Base-by-base conservation (phyloP, 2,113 vertebrate genomes). In the Bubo bubo region DNA sequence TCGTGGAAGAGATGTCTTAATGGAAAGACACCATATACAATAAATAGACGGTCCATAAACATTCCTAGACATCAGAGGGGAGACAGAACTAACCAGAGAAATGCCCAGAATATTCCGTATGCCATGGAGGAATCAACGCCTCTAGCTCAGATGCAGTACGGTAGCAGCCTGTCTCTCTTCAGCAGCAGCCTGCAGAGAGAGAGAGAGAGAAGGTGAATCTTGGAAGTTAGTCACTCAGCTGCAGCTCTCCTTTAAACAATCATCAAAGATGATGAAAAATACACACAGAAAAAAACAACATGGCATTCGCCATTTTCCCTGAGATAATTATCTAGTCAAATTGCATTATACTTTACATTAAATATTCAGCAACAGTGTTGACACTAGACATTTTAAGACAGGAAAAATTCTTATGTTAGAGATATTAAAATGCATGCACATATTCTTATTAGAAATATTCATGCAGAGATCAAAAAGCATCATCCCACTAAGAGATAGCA, bases 261-360 rank as follows among this genome's bases (percentile, higher is more conserved):
- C 72, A 88, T 86, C 83, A 95, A 55, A 95, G 86, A 52, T 53
- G 55, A 53, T 85, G 71, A 93, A 85, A 94, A 90, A 79, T 34
- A 87, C 91, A 86, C 80, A 77, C 37, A 68, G 43, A 35, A 59
- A 59, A 94, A 88, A 87, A 21, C 24, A 71, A 18, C 1, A 0
- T 59, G 62, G 60, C 80, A 68, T 79, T 59, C 15, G 1, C 73
- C 66, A 62, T 93, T 75, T 94, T 41, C 68, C 52, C 73, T 0
- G 0, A 84, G 64, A 81, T 88, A 60, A 95, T 94, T 72, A 91
- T 72, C 34, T 94, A 81, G 66, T 80, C 47, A 82, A 94, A 92
- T 92, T 85, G 77, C 52, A 9, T 92, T 95, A 64, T 49, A 32
- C 64, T 92, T 74, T 47, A 74, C 24, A 79, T 91, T 76, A 89